phyloP scores from a whole-genome alignment of 1,140 invertebrate genomes.

The Bombus turneri region DNA sequence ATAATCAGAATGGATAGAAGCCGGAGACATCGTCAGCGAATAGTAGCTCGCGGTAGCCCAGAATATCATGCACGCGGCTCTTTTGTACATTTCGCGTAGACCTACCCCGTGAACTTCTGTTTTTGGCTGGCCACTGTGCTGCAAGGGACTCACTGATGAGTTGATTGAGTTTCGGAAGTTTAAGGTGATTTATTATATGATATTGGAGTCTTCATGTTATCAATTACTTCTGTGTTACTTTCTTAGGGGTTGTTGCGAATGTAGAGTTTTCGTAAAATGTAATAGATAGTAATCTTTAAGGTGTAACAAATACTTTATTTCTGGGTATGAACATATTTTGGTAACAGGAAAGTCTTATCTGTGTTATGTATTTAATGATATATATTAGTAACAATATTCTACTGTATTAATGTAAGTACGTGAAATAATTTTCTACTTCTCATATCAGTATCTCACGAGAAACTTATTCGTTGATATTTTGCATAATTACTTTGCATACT shows the following conservation, averaged over 20 bases:
- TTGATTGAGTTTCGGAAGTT: neutral
- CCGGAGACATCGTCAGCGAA: neutral
- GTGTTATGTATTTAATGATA: no score
- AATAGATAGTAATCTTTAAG: no score
- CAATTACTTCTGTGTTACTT: no score
- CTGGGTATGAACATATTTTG: no score
- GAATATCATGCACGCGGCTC: neutral
- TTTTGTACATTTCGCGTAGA: neutral
- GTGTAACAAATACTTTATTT: no score
- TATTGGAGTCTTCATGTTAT: no score
- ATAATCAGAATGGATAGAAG: slow-evolving; percentile 13
- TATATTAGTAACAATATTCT: no score
- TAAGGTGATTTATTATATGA: neutral
- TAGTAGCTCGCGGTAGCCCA: neutral
- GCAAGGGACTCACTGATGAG: no score
- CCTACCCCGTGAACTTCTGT: neutral
- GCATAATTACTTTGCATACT: neutral
- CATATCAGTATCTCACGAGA: neutral
- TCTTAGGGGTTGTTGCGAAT: no score
- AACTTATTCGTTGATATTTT: no score
- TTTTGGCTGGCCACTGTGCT: neutral
- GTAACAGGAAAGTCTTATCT: no score
- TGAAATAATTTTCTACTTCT: neutral
- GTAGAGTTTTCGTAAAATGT: no score
- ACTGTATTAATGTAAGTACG: neutral